Evolutionary conservation across 2,797 vertebrate genomes (phyloP), one percentile per base, ranked within the genome.

Genomic region (Tachyglossus aculeatus): DNA sequence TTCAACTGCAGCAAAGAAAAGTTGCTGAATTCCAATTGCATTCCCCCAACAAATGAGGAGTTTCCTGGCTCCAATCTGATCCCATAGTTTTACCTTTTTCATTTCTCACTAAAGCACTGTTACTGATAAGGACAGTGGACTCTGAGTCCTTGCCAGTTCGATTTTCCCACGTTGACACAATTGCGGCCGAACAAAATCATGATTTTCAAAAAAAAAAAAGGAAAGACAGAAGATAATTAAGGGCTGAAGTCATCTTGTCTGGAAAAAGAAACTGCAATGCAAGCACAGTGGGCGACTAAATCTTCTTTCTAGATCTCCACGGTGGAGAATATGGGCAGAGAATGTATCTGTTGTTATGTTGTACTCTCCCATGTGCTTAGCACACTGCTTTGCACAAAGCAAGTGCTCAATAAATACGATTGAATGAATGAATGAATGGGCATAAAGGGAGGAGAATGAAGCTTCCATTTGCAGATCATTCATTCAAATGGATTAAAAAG

Each of bases 1-100:
- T 15, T 41, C 67, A 77, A 25, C 15, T 67, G 59, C 0, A 53
- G 27, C 58, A 80, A 55, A 77, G n/a, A 27, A 65, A 14, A 48
- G 27, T 19, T 29, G 22, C 29, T 48, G 15, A 9, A 48, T 47
- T 9, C 29, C 19, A 18, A 19, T 16, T 48, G 10, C 13, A 79
- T 21, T 7, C 40, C 70, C 60, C 36, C 52, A 12, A 47, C 52
- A 44, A 7, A 67, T 18, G n/a, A 69, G 75, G 22, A 22, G 14
- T 79, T 12, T 34, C 11, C 3, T 65, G n/a, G 18, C 31, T 52
- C 41, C 68, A 41, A 29, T 4, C 16, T 15, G 0, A 0, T 18
- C 11, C 27, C 19, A 54, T 66, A n/a, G 47, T 56, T 83, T 45
- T 16, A 32, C 4, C 6, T 10, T 80, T 6, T 14, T 33, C 70